A percentile compares a stretch with the other conserved stretches of the same genome.
These are phyloP conservation scores for Poecilia wingei DNA, from an alignment of 2,797 vertebrate genomes.

Conservation along the genomic window DNA sequence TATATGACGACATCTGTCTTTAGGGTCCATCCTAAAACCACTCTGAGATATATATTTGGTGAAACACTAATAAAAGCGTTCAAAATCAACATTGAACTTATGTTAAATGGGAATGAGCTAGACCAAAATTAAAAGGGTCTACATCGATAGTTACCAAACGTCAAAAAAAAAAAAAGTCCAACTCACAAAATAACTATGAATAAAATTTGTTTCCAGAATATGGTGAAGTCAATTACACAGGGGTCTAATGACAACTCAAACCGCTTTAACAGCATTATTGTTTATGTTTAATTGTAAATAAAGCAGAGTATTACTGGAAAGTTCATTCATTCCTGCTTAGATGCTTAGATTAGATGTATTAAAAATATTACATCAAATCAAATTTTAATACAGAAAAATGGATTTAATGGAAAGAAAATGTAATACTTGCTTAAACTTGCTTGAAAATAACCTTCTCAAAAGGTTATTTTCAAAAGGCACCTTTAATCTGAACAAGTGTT, in stretches of 20 bases:
- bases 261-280: not conserved
- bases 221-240: not conserved
- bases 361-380: too few species aligned
- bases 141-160: not conserved
- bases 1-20: not conserved
- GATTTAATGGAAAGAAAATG: too few species aligned
- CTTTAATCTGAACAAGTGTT: too few species aligned
- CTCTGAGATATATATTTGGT: not conserved
- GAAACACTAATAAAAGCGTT: not conserved
- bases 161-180: not conserved
- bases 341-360: too few species aligned
- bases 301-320: too few species aligned
- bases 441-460: too few species aligned
- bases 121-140: not conserved
- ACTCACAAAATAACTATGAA: not conserved
- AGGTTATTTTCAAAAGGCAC: too few species aligned
- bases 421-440: too few species aligned
- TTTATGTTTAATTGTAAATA: not conserved
- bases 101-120: not conserved
- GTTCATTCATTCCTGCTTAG: too few species aligned
- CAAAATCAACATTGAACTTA: not conserved
- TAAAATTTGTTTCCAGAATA: not conserved
- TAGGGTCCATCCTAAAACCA: not conserved
- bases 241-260: not conserved
- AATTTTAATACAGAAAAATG: too few species aligned